These are phyloP conservation scores for Phoxinus dragarum DNA, from an alignment of 2,797 vertebrate genomes.

Conservation along the genomic window DNA sequence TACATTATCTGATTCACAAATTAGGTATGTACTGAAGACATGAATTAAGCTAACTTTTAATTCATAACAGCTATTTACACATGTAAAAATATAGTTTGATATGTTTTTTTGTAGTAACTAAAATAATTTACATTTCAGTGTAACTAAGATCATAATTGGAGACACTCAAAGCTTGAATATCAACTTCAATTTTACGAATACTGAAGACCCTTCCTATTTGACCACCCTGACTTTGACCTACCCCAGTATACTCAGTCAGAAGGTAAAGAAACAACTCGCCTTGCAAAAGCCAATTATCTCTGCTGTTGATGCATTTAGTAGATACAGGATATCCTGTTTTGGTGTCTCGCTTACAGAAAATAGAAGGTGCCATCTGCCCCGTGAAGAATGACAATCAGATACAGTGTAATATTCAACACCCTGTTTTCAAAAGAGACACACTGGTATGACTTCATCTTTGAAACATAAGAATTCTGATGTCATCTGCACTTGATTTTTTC, in stretches of 20 bases:
- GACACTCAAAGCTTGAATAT: conserved; percentile 65
- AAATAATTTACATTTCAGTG: conserved; percentile 53
- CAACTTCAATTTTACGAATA: conserved; percentile 68
- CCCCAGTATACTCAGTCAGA: conserved; percentile 70
- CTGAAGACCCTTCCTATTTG: conserved; percentile 70
- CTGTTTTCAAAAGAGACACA: conserved; percentile 54
- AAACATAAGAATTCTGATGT: background rate
- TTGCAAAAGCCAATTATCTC: background rate
- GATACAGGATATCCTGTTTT: background rate
- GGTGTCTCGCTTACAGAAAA: conserved; percentile 48
- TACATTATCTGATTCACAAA: conserved; percentile 58
- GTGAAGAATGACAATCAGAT: conserved; percentile 52
- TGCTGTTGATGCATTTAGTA: background rate
- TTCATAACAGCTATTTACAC: background rate
- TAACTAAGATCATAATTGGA: conserved; percentile 65
- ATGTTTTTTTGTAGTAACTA: background rate
- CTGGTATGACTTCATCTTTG: conserved; percentile 54
- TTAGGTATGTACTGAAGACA: conserved; percentile 67
- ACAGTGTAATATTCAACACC: conserved; percentile 60
- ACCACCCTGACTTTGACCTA: conserved; percentile 72
- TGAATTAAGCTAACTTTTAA: background rate
- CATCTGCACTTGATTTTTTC: background rate
- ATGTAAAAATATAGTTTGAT: background rate
- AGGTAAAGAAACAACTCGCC: conserved; percentile 53
- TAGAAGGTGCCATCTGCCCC: conserved; percentile 53